A percentile compares a stretch with the other conserved stretches of the same genome.
These are phyloP conservation scores for Gobionotothen gibberifrons DNA, from an alignment of 2,797 vertebrate genomes.

Conservation along the genomic window DNA sequence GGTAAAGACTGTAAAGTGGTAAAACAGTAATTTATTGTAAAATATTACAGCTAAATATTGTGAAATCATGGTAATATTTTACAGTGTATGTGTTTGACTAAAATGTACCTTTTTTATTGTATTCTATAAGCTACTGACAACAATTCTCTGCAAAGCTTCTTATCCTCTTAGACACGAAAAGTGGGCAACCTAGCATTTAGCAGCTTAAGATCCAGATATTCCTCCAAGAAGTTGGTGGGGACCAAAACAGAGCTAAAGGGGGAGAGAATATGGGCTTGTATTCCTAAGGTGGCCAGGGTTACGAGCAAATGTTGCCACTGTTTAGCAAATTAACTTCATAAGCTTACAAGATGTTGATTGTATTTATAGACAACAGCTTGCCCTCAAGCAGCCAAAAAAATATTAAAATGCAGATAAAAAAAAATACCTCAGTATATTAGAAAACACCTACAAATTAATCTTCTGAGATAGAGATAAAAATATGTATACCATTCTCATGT, in stretches of 20 bases:
- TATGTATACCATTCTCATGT: background rate
- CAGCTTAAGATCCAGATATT: background rate
- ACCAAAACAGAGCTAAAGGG: slow-evolving; percentile 1
- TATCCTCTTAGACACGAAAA: background rate
- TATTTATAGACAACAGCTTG: background rate
- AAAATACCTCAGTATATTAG: background rate
- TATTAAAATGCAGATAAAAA: background rate
- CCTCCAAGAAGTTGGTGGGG: background rate
- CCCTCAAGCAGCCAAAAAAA: background rate
- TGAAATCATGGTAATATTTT: no score
- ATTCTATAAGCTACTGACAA: no score
- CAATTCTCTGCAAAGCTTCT: no score
- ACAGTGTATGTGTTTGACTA: no score
- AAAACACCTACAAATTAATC: no score
- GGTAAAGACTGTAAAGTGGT: no score
- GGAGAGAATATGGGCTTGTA: background rate
- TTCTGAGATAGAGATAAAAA: background rate
- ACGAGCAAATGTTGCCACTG: background rate
- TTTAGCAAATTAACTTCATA: background rate
- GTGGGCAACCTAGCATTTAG: background rate
- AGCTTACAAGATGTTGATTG: background rate
- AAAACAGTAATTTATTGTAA: no score
- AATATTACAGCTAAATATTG: no score
- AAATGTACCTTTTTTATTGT: no score
- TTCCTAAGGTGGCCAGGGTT: background rate